A percentile compares a stretch with the other conserved stretches of the same genome.
Conservation (phyloP, 2,797 vertebrate species). For the Tenualosa thibaudeaui region DNA sequence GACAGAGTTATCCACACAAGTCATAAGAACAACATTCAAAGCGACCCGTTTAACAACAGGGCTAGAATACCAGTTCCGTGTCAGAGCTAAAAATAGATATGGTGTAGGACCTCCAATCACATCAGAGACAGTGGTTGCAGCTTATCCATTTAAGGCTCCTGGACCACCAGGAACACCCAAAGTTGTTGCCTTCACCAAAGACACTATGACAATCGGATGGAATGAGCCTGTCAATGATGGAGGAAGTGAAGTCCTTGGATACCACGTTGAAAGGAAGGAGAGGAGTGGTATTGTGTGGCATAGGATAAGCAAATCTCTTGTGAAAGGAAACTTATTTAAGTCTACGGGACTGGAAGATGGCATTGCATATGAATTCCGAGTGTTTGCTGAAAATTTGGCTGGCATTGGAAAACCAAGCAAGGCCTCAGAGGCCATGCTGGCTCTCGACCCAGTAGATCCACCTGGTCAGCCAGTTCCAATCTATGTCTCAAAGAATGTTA, state of each 20-base stretch:
- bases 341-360: conserved; percentile 89
- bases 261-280: conserved; percentile 97
- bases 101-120: conserved; percentile 88
- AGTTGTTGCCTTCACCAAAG: conserved; percentile 89
- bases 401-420: conserved; percentile 97
- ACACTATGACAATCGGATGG: conserved; percentile 95
- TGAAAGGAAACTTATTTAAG: conserved; percentile 93
- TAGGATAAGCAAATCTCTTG: conserved; percentile 85
- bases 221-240: conserved; percentile 94
- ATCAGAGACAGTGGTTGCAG: conserved; percentile 87
- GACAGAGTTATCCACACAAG: conserved; percentile 85
- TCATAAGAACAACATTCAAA: conserved; percentile 96
- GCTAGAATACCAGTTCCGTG: conserved; percentile 93
- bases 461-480: conserved; percentile 90
- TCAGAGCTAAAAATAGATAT: conserved; percentile 97
- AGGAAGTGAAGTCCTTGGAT: conserved; percentile 93
- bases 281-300: conserved; percentile 93
- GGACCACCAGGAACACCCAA: conserved; percentile 95
- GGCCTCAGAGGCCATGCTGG: conserved; percentile 88
- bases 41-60: conserved; percentile 88
- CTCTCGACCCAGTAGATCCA: conserved; percentile 94
- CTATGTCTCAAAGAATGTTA: conserved; percentile 88
- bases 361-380: conserved; percentile 95
- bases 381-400: conserved; percentile 94
- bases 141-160: conserved; percentile 95